Conservation (phyloP, 2,888 invertebrate genomes). For the Sphaeridia pumilis region DNA sequence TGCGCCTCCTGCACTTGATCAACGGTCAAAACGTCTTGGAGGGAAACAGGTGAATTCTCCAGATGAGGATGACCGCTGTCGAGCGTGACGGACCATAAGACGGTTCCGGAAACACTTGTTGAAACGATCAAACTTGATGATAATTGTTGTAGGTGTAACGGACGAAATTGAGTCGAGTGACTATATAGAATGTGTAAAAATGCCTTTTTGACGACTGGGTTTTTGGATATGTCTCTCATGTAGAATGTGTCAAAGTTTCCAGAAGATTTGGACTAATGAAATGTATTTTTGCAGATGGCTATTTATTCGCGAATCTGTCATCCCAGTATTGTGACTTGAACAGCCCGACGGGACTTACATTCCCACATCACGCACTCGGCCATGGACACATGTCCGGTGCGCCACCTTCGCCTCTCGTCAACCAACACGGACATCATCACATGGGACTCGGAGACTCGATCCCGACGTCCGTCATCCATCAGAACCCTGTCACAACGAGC, state of each 20-base stretch:
- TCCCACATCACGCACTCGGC: constrained; percentile 33
- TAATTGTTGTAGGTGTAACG: too few species aligned
- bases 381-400: constrained; percentile 24
- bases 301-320: constrained; percentile 32
- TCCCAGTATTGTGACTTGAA: constrained; percentile 35
- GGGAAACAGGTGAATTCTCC: too few species aligned
- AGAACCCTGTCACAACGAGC: constrained; percentile 42
- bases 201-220: too few species aligned
- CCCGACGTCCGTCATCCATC: constrained; percentile 44
- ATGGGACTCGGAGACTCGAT: constrained; percentile 38
- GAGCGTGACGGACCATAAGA: too few species aligned
- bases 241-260: constrained; percentile 3
- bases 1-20: too few species aligned
- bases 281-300: constrained; percentile 28
- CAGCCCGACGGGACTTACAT: constrained; percentile 34
- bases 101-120: too few species aligned
- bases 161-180: not conserved
- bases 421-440: constrained; percentile 50
- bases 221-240: not conserved
- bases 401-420: constrained; percentile 33
- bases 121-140: too few species aligned
- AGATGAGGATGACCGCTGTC: too few species aligned
- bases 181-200: too few species aligned
- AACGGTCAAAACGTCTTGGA: too few species aligned
- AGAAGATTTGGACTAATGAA: too few species aligned